phyloP scores from a whole-genome alignment of 2,113 vertebrate species.

The Dromaius novaehollandiae region DNA sequence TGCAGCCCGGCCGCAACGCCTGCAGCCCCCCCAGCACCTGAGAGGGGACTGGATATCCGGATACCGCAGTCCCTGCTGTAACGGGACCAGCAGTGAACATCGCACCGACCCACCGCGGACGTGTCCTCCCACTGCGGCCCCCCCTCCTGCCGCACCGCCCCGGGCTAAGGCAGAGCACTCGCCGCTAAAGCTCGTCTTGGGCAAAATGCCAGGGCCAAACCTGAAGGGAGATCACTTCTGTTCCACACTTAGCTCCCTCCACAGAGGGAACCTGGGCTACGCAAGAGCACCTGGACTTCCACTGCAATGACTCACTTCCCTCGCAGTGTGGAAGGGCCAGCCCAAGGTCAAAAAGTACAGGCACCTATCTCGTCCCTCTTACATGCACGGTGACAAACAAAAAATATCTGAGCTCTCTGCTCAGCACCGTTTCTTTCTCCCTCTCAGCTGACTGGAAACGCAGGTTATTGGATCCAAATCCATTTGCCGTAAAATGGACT shows the following conservation, averaged over 20 bases:
- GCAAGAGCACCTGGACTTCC: neutral
- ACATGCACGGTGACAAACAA: neutral
- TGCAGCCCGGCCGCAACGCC: neutral
- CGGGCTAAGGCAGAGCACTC: neutral
- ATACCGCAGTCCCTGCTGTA: neutral
- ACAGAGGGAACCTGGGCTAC: neutral
- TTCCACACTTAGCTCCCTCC: neutral
- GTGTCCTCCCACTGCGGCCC: neutral
- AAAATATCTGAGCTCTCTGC: neutral
- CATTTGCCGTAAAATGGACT: neutral
- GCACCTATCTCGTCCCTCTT: neutral
- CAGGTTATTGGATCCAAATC: neutral
- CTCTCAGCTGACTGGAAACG: neutral
- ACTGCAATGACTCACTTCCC: neutral
- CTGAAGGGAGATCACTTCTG: neutral
- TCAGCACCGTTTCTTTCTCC: neutral
- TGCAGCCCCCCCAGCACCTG: neutral
- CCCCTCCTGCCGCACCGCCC: neutral
- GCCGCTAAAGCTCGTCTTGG: fast-evolving
- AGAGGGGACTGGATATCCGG: neutral
- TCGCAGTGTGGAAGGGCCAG: fast-evolving
- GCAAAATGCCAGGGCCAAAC: fast-evolving
- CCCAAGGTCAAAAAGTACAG: neutral
- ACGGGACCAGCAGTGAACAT: neutral
- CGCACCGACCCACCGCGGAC: fast-evolving